These are phyloP conservation scores for Sinotaia quadrata DNA, from an alignment of 2,888 invertebrate genomes.

Conservation along the genomic window DNA sequence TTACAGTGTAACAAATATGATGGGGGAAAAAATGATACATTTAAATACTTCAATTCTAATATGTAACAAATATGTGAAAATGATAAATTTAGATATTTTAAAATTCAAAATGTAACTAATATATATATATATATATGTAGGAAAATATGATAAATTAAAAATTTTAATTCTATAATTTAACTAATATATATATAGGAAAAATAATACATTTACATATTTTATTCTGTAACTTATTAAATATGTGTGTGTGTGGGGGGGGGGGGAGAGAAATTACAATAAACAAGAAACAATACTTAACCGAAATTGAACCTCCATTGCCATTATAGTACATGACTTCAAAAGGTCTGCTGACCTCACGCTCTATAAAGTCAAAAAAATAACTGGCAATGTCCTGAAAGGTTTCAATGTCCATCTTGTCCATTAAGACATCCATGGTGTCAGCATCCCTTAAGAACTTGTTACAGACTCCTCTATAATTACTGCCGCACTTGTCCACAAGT, in stretches of 20 bases:
- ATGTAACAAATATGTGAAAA: no score
- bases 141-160: no score
- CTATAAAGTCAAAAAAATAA: conserved; percentile 51
- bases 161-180: no score
- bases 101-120: no score
- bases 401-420: conserved; percentile 51
- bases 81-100: no score
- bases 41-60: no score
- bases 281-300: background rate
- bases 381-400: conserved; percentile 49
- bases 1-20: no score
- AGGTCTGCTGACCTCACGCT: conserved; percentile 52
- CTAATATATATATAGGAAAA: no score
- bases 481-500: conserved; percentile 59
- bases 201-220: background rate
- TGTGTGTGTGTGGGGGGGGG: no score
- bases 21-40: no score
- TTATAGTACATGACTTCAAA: conserved; percentile 38
- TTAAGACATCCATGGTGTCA: conserved; percentile 44
- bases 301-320: background rate
- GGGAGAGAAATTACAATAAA: background rate
- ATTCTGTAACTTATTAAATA: background rate
- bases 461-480: conserved; percentile 52
- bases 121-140: no score
- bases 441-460: conserved; percentile 31